Evolutionary conservation across 2,888 invertebrate genomes (phyloP).

Genomic region (Caenorhabditis panamensis): DNA sequence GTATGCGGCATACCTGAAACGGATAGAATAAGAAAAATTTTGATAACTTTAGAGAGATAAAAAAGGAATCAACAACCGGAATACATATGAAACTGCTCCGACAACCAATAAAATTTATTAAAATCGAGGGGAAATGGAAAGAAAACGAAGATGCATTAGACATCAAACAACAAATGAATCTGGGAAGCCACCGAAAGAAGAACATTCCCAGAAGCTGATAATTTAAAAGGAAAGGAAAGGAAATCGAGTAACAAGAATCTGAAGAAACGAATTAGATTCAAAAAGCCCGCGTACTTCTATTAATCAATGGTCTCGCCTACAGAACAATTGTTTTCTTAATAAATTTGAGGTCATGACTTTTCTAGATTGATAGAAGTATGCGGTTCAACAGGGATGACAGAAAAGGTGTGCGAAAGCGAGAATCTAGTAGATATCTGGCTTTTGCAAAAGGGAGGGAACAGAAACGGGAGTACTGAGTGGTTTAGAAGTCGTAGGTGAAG

Average conservation of each 20-base stretch:
- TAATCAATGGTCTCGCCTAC: not conserved
- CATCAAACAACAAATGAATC: conserved; percentile 31
- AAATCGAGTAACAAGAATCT: conserved; percentile 33
- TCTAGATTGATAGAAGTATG: conserved; percentile 20
- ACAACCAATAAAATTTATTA: conserved; percentile 16
- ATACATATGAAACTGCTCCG: not conserved
- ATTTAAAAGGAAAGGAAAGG: conserved; percentile 15
- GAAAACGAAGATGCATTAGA: conserved; percentile 19
- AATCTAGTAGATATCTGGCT: too few species aligned
- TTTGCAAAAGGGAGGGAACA: conserved; percentile 13
- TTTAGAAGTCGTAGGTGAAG: conserved; percentile 91
- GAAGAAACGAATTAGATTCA: conserved; percentile 38
- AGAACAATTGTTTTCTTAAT: conserved; percentile 3
- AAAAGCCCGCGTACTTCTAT: conserved; percentile 27
- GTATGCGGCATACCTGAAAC: conserved; percentile 53
- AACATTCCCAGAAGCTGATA: conserved; percentile 16
- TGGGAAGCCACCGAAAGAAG: conserved; percentile 36
- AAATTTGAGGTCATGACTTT: conserved; percentile 20
- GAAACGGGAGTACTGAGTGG: not conserved
- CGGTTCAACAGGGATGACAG: conserved; percentile 22
- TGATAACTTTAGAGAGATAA: not conserved
- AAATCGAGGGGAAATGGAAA: not conserved
- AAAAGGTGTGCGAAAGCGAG: conserved; percentile 1
- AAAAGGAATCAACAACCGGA: not conserved
- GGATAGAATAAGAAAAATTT: not conserved